Evolutionary conservation across 2,113 vertebrate genomes (phyloP), one percentile per base, ranked within the genome.

Genomic region (Saccopteryx bilineata): DNA sequence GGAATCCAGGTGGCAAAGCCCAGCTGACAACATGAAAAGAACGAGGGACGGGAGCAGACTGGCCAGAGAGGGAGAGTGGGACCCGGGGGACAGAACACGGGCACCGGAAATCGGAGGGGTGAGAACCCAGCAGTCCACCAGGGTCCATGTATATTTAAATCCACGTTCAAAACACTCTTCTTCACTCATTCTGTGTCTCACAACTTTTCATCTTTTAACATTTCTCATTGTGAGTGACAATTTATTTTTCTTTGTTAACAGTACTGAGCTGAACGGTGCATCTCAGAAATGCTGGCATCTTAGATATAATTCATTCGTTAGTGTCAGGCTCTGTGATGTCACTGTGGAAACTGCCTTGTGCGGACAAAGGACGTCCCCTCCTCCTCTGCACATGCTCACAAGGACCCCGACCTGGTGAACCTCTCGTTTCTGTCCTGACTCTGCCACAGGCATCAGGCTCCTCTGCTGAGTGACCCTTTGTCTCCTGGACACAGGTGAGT

Each of bases 331-430:
- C 39, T 39, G 39, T 39, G 39, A 39, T 39, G 39, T 39, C 39
- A 39, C 39, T 39, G 39, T 39, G 39, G 39, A 39, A 39, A 2
- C n/a, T n/a, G n/a, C n/a, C n/a, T n/a, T n/a, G n/a, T n/a, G n/a
- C 39, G 24, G 1, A 21, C 14, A n/a, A 74, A 48, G 21, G 10
- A 21, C 1, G 0, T n/a, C 14, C 46, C 7, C 6, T 68, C 24
- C 50, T 54, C 24, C 39, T 63, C 69, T 23, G 31, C 61, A 56
- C 4, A 10, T 78, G 50, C 65, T 72, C 52, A 58, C 13, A 48
- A 46, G 2, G 46, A 48, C 15, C 66, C 52, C 17, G 12, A 66
- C 7, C 81, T 71, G 26, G 15, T 0, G 14, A 56, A 10, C 31
- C 17, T 19, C 23, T 50, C 23, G 12, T 9, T 18, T 17, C 23